These are phyloP conservation scores for Aurelia aurita complex sp. Pacific DNA, from an alignment of 30 jellyfish, hydroid and myxozoan genomes.

Conservation along the genomic window DNA sequence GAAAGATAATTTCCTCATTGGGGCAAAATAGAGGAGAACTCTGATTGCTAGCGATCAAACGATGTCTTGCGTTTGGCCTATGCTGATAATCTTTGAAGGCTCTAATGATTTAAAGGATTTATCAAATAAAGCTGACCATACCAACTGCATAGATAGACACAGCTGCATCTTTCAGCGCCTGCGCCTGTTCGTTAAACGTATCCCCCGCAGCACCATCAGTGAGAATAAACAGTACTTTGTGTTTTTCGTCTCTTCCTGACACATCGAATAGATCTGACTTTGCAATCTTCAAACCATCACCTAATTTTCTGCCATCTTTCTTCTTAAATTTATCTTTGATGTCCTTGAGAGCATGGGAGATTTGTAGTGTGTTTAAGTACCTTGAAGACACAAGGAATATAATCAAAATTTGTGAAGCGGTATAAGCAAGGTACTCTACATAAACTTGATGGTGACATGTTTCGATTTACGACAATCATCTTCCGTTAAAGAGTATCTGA, in stretches of 20 bases:
- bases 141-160: slow-evolving; percentile 44
- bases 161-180: slow-evolving; percentile 44
- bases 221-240: slow-evolving; percentile 33
- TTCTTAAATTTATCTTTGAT: slow-evolving; percentile 9
- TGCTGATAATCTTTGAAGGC: too few relatives aligned
- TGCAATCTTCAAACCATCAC: slow-evolving; percentile 34
- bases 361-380: slow-evolving; percentile 9
- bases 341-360: slow-evolving; percentile 13
- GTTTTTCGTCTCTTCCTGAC: slow-evolving; percentile 57
- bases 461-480: too few relatives aligned
- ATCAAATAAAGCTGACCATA: neutral
- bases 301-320: slow-evolving; percentile 33
- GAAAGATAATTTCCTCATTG: too few relatives aligned
- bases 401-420: too few relatives aligned
- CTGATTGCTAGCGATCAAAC: neutral
- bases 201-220: slow-evolving; percentile 61
- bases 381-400: neutral
- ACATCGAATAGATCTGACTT: slow-evolving; percentile 44
- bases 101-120: neutral
- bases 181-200: slow-evolving; percentile 32
- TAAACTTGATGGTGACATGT: neutral
- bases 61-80: too few relatives aligned
- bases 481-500: too few relatives aligned
- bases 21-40: neutral
- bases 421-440: too few relatives aligned